A percentile compares a stretch with the other conserved stretches of the same genome.
Evolutionary conservation across 2,888 invertebrate genomes (phyloP).

Genomic region (Hirtodrosophila cameraria): DNA sequence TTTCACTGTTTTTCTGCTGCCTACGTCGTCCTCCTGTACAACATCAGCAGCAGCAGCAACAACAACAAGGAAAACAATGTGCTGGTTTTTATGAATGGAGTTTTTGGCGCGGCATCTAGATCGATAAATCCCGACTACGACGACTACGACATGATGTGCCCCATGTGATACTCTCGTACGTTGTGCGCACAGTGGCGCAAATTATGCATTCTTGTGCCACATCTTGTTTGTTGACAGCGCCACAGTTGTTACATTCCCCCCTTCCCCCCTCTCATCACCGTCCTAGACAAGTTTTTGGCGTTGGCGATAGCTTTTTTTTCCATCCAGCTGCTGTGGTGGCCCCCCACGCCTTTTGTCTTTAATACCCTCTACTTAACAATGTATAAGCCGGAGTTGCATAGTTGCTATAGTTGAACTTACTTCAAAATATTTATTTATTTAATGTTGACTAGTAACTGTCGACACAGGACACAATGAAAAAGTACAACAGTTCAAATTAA

Average conservation of each 20-base stretch:
- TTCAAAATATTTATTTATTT: too few relatives aligned
- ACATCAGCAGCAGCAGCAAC: slow-evolving; percentile 15
- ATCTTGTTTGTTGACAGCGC: neutral
- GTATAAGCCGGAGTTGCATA: too few relatives aligned
- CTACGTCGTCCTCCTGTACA: slow-evolving; percentile 51
- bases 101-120: slow-evolving; percentile 82
- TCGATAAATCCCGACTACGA: slow-evolving; percentile 83
- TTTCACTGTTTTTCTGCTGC: slow-evolving; percentile 57
- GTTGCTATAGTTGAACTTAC: too few relatives aligned
- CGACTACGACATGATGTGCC: slow-evolving; percentile 72
- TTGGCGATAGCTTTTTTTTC: slow-evolving; percentile 9
- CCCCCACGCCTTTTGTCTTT: slow-evolving; percentile 1
- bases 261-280: too few relatives aligned
- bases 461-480: too few relatives aligned
- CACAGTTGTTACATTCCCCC: slow-evolving; percentile 1
- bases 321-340: neutral
- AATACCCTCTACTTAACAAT: neutral
- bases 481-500: too few relatives aligned
- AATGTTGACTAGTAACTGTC: too few relatives aligned
- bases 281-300: slow-evolving; percentile 1
- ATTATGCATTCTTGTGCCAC: neutral
- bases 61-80: slow-evolving; percentile 74
- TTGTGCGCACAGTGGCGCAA: slow-evolving; percentile 55
- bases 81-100: slow-evolving; percentile 84
- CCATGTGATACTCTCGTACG: slow-evolving; percentile 41